phyloP scores from a whole-genome alignment of 2,113 vertebrate species.

The Brachyhypopomus gauderio region DNA sequence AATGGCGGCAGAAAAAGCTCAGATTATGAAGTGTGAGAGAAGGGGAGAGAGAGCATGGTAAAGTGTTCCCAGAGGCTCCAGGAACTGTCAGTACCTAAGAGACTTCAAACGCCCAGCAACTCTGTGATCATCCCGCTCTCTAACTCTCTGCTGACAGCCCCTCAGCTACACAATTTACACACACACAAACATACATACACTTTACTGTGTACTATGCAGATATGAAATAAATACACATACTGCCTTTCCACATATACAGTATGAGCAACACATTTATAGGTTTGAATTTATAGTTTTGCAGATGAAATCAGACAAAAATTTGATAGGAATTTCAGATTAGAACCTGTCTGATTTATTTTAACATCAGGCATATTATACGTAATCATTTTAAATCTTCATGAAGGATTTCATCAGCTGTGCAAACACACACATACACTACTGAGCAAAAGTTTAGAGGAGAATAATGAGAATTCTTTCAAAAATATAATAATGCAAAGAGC shows the following conservation, averaged over 20 bases:
- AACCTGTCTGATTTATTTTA: too few relatives aligned
- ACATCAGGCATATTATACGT: too few relatives aligned
- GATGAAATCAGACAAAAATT: too few relatives aligned
- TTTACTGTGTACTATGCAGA: constrained; percentile 12
- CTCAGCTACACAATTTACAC: constrained; percentile 19
- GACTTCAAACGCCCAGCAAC: constrained; percentile 67
- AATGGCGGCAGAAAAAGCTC: constrained; percentile 32
- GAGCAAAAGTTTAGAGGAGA: too few relatives aligned
- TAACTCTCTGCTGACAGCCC: constrained; percentile 40
- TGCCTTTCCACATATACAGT: neutral
- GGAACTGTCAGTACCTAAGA: constrained; percentile 58
- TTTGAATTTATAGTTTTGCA: neutral
- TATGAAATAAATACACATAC: neutral
- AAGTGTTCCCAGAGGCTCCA: constrained; percentile 64
- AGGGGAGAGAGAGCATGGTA: constrained; percentile 4
- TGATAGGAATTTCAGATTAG: too few relatives aligned
- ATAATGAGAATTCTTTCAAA: too few relatives aligned
- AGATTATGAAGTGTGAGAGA: neutral
- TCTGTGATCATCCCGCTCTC: constrained; percentile 60
- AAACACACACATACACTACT: too few relatives aligned
- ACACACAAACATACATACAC: constrained; percentile 16
- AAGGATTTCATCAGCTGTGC: too few relatives aligned
- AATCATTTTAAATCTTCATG: too few relatives aligned
- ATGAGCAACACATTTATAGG: neutral
- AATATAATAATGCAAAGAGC: too few relatives aligned